These are phyloP conservation scores for Conus ventricosus DNA, from an alignment of 1,140 invertebrate genomes.

Conservation along the genomic window DNA sequence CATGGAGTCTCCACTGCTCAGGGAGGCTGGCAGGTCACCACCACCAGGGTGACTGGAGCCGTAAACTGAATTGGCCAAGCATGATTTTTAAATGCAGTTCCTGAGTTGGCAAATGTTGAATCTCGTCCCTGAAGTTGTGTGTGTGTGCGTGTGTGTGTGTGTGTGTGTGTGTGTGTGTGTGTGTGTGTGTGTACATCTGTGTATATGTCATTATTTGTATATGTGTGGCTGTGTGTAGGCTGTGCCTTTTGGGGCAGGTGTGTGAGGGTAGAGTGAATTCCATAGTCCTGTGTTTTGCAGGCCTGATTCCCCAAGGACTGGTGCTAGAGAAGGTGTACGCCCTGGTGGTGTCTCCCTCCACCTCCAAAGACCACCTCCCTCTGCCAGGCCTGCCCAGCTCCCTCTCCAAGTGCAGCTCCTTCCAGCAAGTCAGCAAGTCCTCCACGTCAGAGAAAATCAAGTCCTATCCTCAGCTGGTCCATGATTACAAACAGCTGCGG, in stretches of 20 bases:
- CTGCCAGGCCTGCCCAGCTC: not conserved
- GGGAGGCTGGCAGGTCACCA: no score
- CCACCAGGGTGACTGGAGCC: no score
- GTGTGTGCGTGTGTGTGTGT: no score
- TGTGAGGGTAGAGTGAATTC: no score
- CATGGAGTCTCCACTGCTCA: no score
- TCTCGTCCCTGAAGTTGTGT: not conserved
- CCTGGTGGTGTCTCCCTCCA: not conserved
- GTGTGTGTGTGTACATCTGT: no score
- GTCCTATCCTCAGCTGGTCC: slow-evolving; percentile 19
- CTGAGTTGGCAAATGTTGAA: not conserved
- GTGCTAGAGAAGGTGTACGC: slow-evolving; percentile 13
- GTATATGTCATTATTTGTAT: no score
- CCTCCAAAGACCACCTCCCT: not conserved
- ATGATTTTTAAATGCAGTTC: no score
- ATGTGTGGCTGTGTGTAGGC: not conserved
- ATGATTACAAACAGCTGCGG: slow-evolving; percentile 14
- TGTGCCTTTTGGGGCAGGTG: no score
- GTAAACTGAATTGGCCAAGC: no score
- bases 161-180: no score
- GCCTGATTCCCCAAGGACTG: not conserved
- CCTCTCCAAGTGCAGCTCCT: not conserved
- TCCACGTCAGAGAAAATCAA: not conserved
- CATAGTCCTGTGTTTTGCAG: not conserved
- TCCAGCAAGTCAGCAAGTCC: not conserved